These are phyloP conservation scores for Gallirallus australis DNA, from an alignment of 2,797 vertebrate species.

Conservation along the genomic window DNA sequence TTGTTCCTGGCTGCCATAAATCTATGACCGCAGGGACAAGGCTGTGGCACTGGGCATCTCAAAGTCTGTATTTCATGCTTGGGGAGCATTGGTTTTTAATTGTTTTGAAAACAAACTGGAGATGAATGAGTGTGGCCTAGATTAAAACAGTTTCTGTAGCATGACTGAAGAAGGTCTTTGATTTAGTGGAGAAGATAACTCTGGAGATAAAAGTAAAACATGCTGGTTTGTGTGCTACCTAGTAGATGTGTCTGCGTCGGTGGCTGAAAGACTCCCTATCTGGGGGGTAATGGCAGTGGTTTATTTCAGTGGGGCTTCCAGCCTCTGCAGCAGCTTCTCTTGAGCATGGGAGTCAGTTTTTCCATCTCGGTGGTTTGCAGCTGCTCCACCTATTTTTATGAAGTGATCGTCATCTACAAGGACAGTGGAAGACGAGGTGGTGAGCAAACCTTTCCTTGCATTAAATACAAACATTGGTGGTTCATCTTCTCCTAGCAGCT, in stretches of 20 bases:
- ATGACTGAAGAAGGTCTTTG: neutral
- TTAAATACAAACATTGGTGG: conserved; percentile 41
- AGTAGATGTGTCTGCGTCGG: neutral
- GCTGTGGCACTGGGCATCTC: neutral
- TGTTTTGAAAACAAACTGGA: neutral
- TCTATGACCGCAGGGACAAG: neutral
- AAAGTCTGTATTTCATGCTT: neutral
- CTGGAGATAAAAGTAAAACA: neutral
- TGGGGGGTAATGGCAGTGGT: neutral
- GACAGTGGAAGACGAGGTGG: neutral
- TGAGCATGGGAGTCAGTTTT: conserved; percentile 42
- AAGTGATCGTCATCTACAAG: neutral
- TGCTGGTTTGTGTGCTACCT: neutral
- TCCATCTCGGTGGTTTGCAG: conserved; percentile 26
- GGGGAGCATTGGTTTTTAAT: neutral
- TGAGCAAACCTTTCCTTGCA: conserved; percentile 47
- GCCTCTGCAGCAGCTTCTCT: neutral
- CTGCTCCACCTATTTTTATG: conserved; percentile 56
- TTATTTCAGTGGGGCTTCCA: neutral
- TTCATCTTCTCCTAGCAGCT: conserved; percentile 52
- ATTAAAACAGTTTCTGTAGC: neutral
- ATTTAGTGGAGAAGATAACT: neutral
- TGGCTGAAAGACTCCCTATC: neutral
- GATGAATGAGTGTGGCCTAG: neutral
- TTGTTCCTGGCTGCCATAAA: neutral